These are phyloP conservation scores for Pelochelys cantorii DNA, from an alignment of 2,797 vertebrate genomes.

Conservation along the genomic window DNA sequence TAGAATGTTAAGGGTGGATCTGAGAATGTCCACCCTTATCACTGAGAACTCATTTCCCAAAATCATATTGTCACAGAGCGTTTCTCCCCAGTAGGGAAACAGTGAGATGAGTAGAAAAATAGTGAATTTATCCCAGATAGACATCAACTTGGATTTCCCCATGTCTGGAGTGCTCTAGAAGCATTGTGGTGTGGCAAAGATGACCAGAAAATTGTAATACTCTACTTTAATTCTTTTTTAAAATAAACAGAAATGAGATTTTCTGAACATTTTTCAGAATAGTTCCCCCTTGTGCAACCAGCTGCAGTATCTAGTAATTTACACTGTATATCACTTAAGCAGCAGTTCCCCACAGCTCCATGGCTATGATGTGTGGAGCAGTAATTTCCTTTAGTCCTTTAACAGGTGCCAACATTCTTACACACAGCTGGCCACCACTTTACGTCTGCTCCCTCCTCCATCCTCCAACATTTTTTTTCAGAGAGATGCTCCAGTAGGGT, in stretches of 20 bases:
- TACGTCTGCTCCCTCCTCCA: background rate
- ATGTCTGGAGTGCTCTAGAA: background rate
- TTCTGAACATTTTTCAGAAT: background rate
- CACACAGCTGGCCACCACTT: background rate
- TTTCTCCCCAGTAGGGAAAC: background rate
- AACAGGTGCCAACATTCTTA: background rate
- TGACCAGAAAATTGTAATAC: background rate
- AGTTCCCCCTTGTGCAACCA: background rate
- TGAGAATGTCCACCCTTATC: background rate
- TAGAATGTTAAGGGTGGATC: background rate
- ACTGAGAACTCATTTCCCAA: slow-evolving; percentile 2
- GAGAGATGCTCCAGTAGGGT: background rate
- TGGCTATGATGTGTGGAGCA: background rate
- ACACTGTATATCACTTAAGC: rapidly evolving
- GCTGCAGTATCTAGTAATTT: background rate
- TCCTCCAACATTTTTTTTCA: background rate
- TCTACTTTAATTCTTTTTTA: background rate
- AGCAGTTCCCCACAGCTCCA: background rate
- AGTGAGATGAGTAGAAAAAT: background rate
- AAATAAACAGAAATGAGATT: background rate
- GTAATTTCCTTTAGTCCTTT: background rate
- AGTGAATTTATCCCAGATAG: background rate
- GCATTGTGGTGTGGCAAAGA: background rate
- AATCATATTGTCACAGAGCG: background rate
- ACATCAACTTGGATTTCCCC: background rate